These are phyloP conservation scores for Gallinago solitaria DNA, from an alignment of 2,797 vertebrate species.

Conservation along the genomic window DNA sequence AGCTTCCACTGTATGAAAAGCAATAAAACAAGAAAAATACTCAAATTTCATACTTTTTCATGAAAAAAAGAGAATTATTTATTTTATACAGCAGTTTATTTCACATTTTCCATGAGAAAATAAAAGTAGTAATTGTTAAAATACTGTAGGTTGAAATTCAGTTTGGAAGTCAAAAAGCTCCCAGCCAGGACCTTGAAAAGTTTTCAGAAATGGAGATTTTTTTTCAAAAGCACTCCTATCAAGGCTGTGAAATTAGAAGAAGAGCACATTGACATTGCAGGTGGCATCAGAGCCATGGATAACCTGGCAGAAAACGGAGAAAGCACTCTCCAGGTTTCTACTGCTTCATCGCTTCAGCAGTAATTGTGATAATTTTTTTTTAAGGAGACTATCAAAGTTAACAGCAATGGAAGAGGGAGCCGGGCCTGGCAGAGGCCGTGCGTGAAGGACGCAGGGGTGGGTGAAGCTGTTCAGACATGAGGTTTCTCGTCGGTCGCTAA, in stretches of 20 bases:
- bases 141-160: neutral
- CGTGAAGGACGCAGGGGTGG: fast-evolving
- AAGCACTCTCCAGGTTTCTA: neutral
- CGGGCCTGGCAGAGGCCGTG: fast-evolving
- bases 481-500: neutral
- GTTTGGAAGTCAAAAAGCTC: neutral
- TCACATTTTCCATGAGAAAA: neutral
- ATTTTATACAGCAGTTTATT: neutral
- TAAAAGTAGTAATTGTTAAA: neutral
- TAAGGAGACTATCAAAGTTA: neutral
- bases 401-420: neutral
- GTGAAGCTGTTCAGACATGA: neutral
- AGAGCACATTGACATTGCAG: neutral
- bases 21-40: neutral
- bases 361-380: neutral
- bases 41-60: neutral
- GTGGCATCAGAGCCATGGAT: neutral
- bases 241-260: neutral
- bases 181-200: neutral
- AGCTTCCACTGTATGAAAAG: neutral
- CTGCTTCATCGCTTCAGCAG: neutral
- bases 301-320: neutral
- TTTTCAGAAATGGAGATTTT: neutral
- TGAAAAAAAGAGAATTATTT: neutral
- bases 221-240: neutral